Conservation (phyloP, 2,113 vertebrate genomes). For the Sylvilagus bachmani region DNA sequence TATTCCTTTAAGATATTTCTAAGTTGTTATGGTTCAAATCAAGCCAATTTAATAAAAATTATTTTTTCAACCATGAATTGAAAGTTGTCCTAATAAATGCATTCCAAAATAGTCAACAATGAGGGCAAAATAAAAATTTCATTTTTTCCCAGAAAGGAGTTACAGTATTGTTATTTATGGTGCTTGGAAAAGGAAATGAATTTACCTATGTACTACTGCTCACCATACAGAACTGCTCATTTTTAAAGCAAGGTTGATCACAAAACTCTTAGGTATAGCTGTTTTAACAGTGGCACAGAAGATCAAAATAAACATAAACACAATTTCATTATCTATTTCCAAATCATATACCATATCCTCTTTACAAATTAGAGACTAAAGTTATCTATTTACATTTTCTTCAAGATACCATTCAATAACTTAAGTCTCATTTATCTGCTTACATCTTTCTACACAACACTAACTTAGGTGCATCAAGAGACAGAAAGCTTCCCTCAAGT, state of each 20-base stretch:
- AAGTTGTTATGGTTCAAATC: constrained; percentile 2
- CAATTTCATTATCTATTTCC: not conserved
- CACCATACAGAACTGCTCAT: not conserved
- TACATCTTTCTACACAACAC: not conserved
- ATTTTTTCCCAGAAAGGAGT: not conserved
- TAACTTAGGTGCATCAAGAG: not conserved
- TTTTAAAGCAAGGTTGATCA: not conserved
- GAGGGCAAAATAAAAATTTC: not conserved
- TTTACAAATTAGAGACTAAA: not conserved
- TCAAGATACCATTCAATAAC: not conserved
- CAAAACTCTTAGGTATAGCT: not conserved
- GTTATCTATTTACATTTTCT: not conserved
- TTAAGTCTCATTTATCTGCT: not conserved
- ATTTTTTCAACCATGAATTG: constrained; percentile 34
- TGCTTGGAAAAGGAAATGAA: not conserved
- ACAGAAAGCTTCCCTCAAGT: not conserved
- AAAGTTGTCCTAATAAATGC: not conserved
- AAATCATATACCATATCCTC: not conserved
- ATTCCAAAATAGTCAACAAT: not conserved
- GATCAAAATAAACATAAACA: not conserved
- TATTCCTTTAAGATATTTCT: constrained; percentile 36
- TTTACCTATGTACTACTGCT: not conserved
- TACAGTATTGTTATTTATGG: not conserved
- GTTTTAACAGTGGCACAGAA: not conserved
- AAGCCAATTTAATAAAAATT: constrained; percentile 23